phyloP scores from a whole-genome alignment of 2,888 invertebrate genomes.

The Cremastobaeus sp. region DNA sequence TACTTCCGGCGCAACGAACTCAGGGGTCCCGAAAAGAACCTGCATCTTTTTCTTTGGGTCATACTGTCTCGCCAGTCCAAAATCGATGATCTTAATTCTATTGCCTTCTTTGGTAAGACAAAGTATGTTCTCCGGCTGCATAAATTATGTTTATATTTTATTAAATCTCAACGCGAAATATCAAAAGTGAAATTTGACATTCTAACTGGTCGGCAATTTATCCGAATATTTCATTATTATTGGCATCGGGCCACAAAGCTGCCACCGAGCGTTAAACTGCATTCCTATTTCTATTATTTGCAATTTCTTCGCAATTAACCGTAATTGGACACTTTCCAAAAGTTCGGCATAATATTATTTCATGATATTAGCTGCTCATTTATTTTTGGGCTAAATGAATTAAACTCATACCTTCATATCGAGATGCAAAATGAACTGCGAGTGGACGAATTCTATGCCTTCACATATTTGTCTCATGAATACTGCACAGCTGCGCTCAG shows the following conservation, averaged over 20 bases:
- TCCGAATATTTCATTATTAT: constrained; percentile 38
- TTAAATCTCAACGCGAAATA: no score
- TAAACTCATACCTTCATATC: constrained; percentile 91
- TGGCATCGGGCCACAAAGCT: constrained; percentile 28
- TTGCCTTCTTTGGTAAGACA: constrained; percentile 98
- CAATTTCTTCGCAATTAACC: constrained; percentile 34
- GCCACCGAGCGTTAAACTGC: constrained; percentile 41
- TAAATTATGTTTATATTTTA: constrained; percentile 27
- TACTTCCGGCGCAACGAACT: constrained; percentile 99
- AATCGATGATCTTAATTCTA: constrained; percentile 98
- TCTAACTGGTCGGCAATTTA: constrained; percentile 24
- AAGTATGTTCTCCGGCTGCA: constrained; percentile 97
- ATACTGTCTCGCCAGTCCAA: constrained; percentile 95
- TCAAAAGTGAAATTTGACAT: constrained; percentile 27
- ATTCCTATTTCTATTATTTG: constrained; percentile 53
- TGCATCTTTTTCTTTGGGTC: constrained; percentile 95
- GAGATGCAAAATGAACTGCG: constrained; percentile 95
- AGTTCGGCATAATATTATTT: constrained; percentile 27
- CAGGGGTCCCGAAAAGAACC: constrained; percentile 98
- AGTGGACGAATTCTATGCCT: constrained; percentile 97
- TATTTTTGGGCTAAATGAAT: background rate
- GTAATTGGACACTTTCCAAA: constrained; percentile 36
- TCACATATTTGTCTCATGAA: constrained; percentile 99
- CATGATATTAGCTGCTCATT: constrained; percentile 3
- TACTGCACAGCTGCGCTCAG: constrained; percentile 96